These are phyloP conservation scores for Megaptera novaeangliae DNA, from an alignment of 2,113 vertebrate species.

Conservation along the genomic window DNA sequence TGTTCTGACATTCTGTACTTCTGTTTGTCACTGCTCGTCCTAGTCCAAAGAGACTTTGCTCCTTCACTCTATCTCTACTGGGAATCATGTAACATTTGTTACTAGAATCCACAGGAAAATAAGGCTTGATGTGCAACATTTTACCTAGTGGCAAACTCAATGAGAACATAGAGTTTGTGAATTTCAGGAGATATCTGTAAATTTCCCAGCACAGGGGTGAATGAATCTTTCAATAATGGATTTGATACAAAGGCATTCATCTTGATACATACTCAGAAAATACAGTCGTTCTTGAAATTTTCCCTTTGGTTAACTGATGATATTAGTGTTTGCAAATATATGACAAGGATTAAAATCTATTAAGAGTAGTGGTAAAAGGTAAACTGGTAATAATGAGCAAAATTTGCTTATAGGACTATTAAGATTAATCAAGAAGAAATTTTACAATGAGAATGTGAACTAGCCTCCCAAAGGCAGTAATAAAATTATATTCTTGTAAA, in stretches of 20 bases:
- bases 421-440: constrained; percentile 14
- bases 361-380: background rate
- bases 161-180: background rate
- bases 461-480: background rate
- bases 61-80: background rate
- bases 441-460: background rate
- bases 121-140: background rate
- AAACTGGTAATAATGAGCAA: background rate
- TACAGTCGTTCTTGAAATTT: background rate
- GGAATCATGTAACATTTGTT: background rate
- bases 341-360: background rate
- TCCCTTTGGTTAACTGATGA: background rate
- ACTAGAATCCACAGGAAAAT: background rate
- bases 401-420: constrained; percentile 8
- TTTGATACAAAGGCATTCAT: background rate
- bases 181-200: background rate
- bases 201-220: background rate
- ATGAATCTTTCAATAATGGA: background rate
- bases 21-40: background rate
- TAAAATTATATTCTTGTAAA: background rate
- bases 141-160: background rate
- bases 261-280: background rate
- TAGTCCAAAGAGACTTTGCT: background rate
- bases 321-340: background rate
- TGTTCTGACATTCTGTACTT: background rate